Base-by-base conservation (phyloP, 2,797 vertebrate genomes). In the Eulemur albifrons region DNA sequence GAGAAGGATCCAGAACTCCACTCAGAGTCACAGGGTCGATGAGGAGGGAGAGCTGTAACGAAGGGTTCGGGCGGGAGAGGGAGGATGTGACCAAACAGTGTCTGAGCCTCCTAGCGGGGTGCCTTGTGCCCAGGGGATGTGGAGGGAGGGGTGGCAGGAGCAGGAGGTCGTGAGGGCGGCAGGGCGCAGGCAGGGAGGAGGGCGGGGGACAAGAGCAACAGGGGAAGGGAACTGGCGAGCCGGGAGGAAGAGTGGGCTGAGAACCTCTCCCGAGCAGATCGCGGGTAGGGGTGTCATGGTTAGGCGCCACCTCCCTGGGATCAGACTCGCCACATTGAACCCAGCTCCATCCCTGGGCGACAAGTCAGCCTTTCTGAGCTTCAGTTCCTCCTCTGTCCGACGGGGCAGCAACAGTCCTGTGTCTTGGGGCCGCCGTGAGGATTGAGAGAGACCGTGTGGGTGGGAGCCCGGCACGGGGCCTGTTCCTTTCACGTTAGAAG, bases 281-380 rank as follows among this genome's bases (percentile, higher is more conserved):
- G 7, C 1, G 9, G 48, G 4, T 18, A 7, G 0, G 11, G 4
- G 11, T 2, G 0, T 27, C n/a, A 0, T 15, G 59, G 32, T 35
- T 32, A 43, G 18, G 10, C 3, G 43, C 40, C 27, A 7, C 27
- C 40, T 57, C 17, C 23, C 18, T 69, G 21, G 40, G 9, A 12
- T 35, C n/a, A 3, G 38, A 32, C 30, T 52, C 57, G 27, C 13
- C 25, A 63, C n/a, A 20, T 77, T 59, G 21, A 59, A 27, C 45
- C 70, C n/a, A 48, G 6, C 12, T 50, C 76, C 27, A 10, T 3
- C 15, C 4, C 14, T 32, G 14, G 35, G 23, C 15, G 43, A 18
- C 25, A 18, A 38, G 30, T 12, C 45, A 35, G 50, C 0, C 27
- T 80, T 76, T 7, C 7, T 23, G 25, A 83, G 76, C 14, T 25